Conservation (phyloP, 2,797 vertebrate species). For the Channallabes apus region DNA sequence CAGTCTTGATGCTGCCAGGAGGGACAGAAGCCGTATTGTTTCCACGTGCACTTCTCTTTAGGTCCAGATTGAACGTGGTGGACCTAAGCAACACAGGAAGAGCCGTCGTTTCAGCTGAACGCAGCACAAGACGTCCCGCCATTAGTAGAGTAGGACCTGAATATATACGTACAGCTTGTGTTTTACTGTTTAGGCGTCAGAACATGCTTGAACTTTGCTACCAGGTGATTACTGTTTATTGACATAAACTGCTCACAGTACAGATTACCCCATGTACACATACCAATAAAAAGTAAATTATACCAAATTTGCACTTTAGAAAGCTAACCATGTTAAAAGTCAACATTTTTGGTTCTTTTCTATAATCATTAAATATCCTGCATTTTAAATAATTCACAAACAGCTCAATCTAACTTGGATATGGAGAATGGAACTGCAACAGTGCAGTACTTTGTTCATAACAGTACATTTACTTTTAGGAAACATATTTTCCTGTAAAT, state of each 20-base stretch:
- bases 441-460: neutral
- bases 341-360: no score
- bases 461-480: neutral
- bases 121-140: slow-evolving; percentile 55
- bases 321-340: neutral
- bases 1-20: slow-evolving; percentile 57
- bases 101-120: slow-evolving; percentile 8
- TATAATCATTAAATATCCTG: neutral
- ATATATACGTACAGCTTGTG: slow-evolving; percentile 34
- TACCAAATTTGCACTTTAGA: neutral
- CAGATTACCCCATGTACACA: neutral
- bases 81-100: slow-evolving; percentile 25
- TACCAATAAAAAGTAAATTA: neutral
- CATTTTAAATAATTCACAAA: neutral
- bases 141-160: slow-evolving; percentile 53
- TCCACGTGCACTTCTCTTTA: slow-evolving; percentile 27
- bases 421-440: neutral
- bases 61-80: neutral
- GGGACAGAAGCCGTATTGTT: slow-evolving; percentile 35
- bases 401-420: neutral
- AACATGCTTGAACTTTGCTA: slow-evolving; percentile 22
- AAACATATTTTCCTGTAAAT: neutral
- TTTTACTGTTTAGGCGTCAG: slow-evolving; percentile 35
- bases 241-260: neutral
- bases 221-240: neutral